Evolutionary conservation across 2,797 vertebrate genomes (phyloP), one percentile per base, ranked within the genome.

Genomic region (Neosilurus hyrtlii): DNA sequence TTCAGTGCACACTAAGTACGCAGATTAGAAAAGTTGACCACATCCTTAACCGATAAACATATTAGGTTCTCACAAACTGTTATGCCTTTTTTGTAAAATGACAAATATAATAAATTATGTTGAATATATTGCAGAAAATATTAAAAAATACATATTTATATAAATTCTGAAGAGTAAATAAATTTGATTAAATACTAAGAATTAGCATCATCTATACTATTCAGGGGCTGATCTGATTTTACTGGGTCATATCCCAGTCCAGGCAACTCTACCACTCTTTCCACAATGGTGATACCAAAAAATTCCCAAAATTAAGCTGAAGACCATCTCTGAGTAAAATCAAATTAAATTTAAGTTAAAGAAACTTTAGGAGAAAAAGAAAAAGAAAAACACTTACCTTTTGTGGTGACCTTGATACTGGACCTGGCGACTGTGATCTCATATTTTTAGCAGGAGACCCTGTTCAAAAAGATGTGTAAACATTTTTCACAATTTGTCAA

Each of bases 331-430:
- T 26, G 11, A 51, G 15, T 9, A 51, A 8, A 0, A 63, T 11
- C 61, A 63, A n/a, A 37, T 66, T 26, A 30, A 79, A 1, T 9
- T 3, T 9, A 37, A 79, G 0, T 9, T 1, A 4, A 37, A n/a
- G 11, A 54, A 79, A 52, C 1, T 14, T 54, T 24, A 4, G 24
- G 35, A 49, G 20, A 52, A 57, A 49, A 77, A 77, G 4, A 73
- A 79, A 37, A 59, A 4, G n/a, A 56, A 22, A 56, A 22, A 56
- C 51, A 57, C 94, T 74, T 86, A 99, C 98, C 97, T 99, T 99
- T 92, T 99, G 92, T 10, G 97, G 97, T 52, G 97, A 99, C 92
- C 96, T 96, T 88, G 96, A 96, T n/a, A 94, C 93, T 80, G 96
- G 93, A 59, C 95, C 96, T 0, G 97, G 97, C 7, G 97, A 99